Evolutionary conservation across 2,113 vertebrate genomes (phyloP).

Genomic region (Orcinus orca): DNA sequence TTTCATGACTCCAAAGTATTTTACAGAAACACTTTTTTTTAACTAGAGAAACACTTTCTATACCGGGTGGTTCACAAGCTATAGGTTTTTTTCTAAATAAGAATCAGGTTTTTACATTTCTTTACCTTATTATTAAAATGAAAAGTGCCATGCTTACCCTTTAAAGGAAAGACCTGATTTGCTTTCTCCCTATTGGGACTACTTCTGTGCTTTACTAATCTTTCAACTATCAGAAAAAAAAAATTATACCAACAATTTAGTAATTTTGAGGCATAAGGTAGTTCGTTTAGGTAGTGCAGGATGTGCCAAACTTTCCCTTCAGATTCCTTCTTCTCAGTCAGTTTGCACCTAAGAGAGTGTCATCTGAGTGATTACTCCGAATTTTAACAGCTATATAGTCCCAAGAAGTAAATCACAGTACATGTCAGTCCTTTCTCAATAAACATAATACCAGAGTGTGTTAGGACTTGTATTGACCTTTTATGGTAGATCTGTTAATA

Average conservation of each 20-base stretch:
- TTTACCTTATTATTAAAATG: conserved; percentile 42
- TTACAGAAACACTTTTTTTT: background rate
- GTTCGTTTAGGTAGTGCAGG: background rate
- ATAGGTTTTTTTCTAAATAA: conserved; percentile 16
- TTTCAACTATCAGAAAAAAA: conserved; percentile 22
- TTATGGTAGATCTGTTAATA: background rate
- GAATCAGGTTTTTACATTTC: conserved; percentile 16
- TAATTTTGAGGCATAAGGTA: conserved; percentile 2
- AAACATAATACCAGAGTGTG: background rate
- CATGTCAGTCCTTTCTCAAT: background rate
- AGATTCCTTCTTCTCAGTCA: background rate
- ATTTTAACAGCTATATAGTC: background rate
- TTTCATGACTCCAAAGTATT: background rate
- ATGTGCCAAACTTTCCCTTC: conserved; percentile 14
- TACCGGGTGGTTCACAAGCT: background rate
- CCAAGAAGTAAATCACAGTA: background rate
- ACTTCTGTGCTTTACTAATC: conserved; percentile 52
- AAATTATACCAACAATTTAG: background rate
- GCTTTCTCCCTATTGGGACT: background rate
- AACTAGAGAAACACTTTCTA: conserved; percentile 17
- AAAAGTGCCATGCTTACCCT: conserved; percentile 39
- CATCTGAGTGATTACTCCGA: background rate
- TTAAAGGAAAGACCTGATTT: conserved; percentile 29
- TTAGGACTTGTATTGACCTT: background rate
- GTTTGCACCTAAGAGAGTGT: background rate